A percentile compares a stretch with the other conserved stretches of the same genome.
phyloP scores from a whole-genome alignment of 2,797 vertebrate genomes.

The Phylloscopus collybita region DNA sequence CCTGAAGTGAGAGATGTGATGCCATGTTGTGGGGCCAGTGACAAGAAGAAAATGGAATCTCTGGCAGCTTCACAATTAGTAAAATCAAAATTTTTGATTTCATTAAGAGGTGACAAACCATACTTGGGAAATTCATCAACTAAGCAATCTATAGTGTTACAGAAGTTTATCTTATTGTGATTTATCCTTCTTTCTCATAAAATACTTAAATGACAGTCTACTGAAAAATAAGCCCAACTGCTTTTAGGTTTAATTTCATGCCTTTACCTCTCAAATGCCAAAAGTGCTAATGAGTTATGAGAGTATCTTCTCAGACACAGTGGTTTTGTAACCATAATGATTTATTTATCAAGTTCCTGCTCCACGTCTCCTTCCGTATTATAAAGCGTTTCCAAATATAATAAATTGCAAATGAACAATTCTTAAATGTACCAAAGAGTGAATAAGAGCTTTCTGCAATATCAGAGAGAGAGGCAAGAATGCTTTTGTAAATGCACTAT shows the following conservation, averaged over 20 bases:
- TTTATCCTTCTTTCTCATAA: neutral
- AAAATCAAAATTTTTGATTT: neutral
- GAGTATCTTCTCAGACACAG: slow-evolving; percentile 14
- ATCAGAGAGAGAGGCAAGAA: neutral
- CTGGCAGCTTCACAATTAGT: neutral
- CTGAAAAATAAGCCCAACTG: neutral
- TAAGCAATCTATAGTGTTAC: neutral
- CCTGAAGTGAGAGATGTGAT: neutral
- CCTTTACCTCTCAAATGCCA: slow-evolving; percentile 8
- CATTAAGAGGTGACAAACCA: neutral
- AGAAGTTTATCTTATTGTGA: neutral
- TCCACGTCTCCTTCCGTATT: neutral
- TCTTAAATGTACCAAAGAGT: slow-evolving; percentile 13
- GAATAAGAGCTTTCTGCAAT: neutral
- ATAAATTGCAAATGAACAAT: slow-evolving; percentile 47
- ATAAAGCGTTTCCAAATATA: slow-evolving; percentile 12
- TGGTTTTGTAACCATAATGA: slow-evolving; percentile 6
- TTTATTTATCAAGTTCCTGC: slow-evolving; percentile 24
- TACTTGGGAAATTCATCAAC: neutral
- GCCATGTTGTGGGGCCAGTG: neutral
- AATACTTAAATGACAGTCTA: neutral
- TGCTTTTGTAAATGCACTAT: neutral
- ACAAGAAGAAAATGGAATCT: neutral
- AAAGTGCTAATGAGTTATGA: slow-evolving; percentile 14
- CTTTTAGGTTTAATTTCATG: neutral